phyloP scores from a whole-genome alignment of 2,113 vertebrate species.

The Pogona vitticeps region DNA sequence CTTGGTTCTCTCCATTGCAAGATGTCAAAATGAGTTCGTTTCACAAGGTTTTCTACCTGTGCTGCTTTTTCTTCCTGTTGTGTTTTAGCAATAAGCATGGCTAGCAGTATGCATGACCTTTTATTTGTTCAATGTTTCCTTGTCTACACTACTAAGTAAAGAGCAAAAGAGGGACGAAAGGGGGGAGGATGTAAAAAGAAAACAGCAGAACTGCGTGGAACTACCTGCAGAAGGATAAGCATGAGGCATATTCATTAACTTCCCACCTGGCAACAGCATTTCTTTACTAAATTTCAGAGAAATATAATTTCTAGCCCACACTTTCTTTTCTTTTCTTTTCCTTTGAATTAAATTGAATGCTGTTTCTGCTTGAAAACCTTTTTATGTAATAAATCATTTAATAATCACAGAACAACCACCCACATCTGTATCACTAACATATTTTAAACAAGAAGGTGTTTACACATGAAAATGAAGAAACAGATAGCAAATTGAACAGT shows the following conservation, averaged over 20 bases:
- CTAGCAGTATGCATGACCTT: slow-evolving; percentile 13
- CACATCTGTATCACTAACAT: too few species aligned
- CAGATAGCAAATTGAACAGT: too few species aligned
- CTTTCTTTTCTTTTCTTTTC: not conserved
- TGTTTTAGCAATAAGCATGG: too few species aligned
- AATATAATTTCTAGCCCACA: not conserved
- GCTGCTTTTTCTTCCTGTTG: too few species aligned
- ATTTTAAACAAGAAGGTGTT: too few species aligned
- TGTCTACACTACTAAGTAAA: not conserved
- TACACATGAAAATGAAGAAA: too few species aligned
- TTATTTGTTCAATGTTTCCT: not conserved
- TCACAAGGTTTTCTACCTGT: too few species aligned
- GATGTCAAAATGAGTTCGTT: too few species aligned
- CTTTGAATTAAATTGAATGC: not conserved
- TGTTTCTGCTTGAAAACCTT: not conserved
- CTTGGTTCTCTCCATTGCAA: too few species aligned
- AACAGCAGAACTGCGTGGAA: not conserved
- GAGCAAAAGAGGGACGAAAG: not conserved
- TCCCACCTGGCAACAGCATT: not conserved
- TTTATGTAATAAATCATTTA: not conserved
- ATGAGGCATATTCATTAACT: not conserved
- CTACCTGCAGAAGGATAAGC: not conserved
- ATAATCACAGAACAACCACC: not conserved
- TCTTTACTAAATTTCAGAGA: not conserved
- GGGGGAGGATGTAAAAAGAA: not conserved